Conservation (phyloP, 2,797 vertebrate genomes). For the Chrysolophus pictus region DNA sequence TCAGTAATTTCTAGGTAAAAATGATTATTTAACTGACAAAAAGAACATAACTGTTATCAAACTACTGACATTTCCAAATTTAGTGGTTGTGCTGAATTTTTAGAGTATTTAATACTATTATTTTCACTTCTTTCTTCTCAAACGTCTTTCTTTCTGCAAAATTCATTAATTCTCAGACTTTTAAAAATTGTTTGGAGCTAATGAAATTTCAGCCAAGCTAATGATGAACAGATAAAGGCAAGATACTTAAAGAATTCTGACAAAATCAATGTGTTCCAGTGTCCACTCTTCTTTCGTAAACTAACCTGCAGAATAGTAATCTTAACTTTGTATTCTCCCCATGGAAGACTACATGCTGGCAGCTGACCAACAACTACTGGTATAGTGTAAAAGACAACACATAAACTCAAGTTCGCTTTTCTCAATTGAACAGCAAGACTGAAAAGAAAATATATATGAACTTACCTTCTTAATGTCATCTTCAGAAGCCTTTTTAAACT, state of each 20-base stretch:
- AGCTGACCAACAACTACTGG: not conserved
- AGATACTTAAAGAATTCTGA: not conserved
- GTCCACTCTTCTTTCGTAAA: not conserved
- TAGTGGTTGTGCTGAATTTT: not conserved
- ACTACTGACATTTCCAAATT: not conserved
- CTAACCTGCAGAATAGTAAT: not conserved
- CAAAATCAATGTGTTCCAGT: not conserved
- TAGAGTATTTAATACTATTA: not conserved
- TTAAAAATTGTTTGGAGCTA: not conserved
- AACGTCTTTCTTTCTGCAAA: not conserved
- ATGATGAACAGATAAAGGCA: not conserved
- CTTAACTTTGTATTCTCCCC: not conserved
- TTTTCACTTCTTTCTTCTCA: not conserved
- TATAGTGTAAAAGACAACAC: not conserved
- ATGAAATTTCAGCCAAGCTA: not conserved
- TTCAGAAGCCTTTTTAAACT: constrained; percentile 98
- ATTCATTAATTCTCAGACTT: not conserved
- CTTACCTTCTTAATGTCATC: constrained; percentile 98
- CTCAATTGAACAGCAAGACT: not conserved
- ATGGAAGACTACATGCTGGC: not conserved
- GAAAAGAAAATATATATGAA: not conserved
- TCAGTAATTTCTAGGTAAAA: not conserved
- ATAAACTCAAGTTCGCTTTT: not conserved
- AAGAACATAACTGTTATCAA: not conserved
- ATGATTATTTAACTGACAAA: not conserved